phyloP scores from a whole-genome alignment of 2,888 invertebrate genomes.

The Chaetogeoica ovagalla region DNA sequence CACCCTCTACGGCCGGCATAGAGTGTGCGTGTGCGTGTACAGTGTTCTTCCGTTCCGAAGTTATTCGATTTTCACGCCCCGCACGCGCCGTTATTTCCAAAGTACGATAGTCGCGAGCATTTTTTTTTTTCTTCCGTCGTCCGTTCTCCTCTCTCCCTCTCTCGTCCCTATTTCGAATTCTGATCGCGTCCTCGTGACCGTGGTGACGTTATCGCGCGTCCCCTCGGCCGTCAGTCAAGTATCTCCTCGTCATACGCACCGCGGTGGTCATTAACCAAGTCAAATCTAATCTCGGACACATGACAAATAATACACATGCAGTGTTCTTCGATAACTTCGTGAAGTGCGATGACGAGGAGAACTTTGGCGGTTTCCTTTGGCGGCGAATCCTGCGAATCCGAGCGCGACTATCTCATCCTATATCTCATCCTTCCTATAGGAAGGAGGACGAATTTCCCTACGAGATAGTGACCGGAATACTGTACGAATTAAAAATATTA shows the following conservation, averaged over 20 bases:
- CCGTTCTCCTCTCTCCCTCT: no score
- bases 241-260: neutral
- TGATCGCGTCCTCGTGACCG: neutral
- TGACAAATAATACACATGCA: slow-evolving; percentile 12
- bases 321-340: neutral
- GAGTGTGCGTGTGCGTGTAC: no score
- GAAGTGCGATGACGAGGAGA: neutral
- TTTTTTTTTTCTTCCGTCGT: neutral
- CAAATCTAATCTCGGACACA: slow-evolving; percentile 5
- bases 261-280: slow-evolving; percentile 17
- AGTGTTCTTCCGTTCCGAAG: neutral
- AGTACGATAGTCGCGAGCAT: neutral
- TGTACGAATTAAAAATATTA: no score
- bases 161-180: slow-evolving; percentile 8
- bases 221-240: neutral
- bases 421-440: no score
- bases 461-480: no score
- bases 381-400: no score
- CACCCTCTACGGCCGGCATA: no score
- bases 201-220: neutral
- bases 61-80: slow-evolving; percentile 38
- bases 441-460: no score
- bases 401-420: no score
- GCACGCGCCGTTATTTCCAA: no score
- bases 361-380: no score